These are phyloP conservation scores for Plutella xylostella DNA, from an alignment of 2,888 invertebrate species.

Conservation along the genomic window DNA sequence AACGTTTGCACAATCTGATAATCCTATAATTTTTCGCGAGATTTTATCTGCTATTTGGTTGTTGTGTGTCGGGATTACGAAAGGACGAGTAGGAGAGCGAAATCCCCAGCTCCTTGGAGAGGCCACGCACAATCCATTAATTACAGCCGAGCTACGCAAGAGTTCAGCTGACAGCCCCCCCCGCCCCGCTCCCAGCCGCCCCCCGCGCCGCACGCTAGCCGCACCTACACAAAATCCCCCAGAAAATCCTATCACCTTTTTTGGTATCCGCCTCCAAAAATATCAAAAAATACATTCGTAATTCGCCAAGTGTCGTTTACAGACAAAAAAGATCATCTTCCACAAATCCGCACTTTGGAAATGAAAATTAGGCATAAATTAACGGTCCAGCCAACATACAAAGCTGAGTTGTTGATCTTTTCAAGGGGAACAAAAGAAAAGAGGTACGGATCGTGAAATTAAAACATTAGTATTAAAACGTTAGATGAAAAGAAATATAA, in stretches of 20 bases:
- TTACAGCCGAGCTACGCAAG: conserved; percentile 32
- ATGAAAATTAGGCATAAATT: conserved; percentile 48
- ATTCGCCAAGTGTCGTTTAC: conserved; percentile 60
- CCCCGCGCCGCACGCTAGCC: background rate
- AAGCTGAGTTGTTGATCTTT: conserved; percentile 36
- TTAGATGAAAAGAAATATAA: conserved; percentile 32
- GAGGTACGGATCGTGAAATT: conserved; percentile 30
- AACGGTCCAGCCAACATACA: conserved; percentile 47
- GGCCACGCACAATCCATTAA: conserved; percentile 41
- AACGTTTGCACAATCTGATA: conserved; percentile 1
- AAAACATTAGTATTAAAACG: conserved; percentile 45
- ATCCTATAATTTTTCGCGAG: conserved; percentile 1
- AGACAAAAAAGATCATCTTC: conserved; percentile 42
- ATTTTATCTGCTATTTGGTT: conserved; percentile 3
- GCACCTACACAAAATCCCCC: conserved; percentile 15
- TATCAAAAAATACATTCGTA: conserved; percentile 52
- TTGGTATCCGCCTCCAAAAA: conserved; percentile 35
- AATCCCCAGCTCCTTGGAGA: conserved; percentile 28
- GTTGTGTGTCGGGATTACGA: background rate
- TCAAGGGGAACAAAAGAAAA: conserved; percentile 40
- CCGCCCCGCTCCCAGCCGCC: conserved; percentile 10
- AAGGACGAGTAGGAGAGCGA: background rate
- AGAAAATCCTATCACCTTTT: conserved; percentile 39
- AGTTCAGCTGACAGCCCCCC: conserved; percentile 24
- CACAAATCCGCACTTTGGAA: background rate